Conservation (phyloP, 2,113 vertebrate genomes). For the Erpornis zantholeuca region DNA sequence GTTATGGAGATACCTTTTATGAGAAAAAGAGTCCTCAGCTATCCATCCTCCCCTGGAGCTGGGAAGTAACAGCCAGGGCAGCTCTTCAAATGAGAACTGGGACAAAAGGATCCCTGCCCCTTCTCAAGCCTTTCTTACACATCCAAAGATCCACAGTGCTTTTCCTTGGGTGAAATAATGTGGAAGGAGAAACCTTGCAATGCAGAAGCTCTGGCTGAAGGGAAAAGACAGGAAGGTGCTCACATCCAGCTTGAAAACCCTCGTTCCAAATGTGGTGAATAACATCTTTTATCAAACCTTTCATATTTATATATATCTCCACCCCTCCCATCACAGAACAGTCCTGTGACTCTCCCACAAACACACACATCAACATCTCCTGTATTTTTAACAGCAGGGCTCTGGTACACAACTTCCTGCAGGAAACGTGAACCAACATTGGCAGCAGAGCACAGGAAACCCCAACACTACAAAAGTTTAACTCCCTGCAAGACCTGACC, state of each 20-base stretch:
- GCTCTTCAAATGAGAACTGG: not conserved
- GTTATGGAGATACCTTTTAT: not conserved
- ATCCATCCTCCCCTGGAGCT: not conserved
- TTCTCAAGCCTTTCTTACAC: not conserved
- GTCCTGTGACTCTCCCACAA: not conserved
- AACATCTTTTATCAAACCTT: not conserved
- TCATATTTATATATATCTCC: not conserved
- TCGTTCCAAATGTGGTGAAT: not conserved
- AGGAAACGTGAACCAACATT: not conserved
- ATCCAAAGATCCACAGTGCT: not conserved
- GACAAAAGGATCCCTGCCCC: not conserved
- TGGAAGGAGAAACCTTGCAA: not conserved
- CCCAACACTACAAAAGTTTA: accelerated
- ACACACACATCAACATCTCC: not conserved
- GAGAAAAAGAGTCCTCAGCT: not conserved
- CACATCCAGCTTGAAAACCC: not conserved
- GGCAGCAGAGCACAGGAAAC: not conserved
- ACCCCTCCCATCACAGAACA: not conserved
- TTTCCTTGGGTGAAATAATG: not conserved
- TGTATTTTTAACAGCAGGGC: not conserved
- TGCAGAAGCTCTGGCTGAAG: not conserved
- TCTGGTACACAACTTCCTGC: not conserved
- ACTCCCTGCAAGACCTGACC: not conserved
- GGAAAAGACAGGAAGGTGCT: not conserved
- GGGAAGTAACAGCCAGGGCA: not conserved